phyloP scores from a whole-genome alignment of 1,140 invertebrate species.

The Drosophila mayri region DNA sequence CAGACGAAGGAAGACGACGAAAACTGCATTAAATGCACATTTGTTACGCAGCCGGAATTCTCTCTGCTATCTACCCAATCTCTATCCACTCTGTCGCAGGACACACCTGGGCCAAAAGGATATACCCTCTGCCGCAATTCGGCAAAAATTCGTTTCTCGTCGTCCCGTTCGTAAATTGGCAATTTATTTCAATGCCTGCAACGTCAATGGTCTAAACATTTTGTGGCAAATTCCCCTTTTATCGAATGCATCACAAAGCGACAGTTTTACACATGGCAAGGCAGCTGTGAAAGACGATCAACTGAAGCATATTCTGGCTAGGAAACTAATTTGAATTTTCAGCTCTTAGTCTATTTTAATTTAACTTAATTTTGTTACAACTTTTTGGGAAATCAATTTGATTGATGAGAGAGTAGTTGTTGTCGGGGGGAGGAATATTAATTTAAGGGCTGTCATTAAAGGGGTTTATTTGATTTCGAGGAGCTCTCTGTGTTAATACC shows the following conservation, averaged over 20 bases:
- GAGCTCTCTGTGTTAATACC: neutral
- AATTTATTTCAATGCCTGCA: conserved; percentile 71
- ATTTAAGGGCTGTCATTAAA: conserved; percentile 26
- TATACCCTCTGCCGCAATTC: conserved; percentile 55
- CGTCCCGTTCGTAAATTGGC: conserved; percentile 62
- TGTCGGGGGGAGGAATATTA: neutral
- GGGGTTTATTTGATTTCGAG: conserved; percentile 16
- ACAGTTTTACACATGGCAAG: conserved; percentile 59
- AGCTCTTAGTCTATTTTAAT: conserved; percentile 44
- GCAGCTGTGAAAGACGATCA: conserved; percentile 32
- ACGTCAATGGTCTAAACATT: conserved; percentile 57
- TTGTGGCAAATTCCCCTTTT: conserved; percentile 59
- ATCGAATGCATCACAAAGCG: conserved; percentile 45
- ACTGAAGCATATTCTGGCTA: conserved; percentile 34
- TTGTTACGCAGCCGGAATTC: conserved; percentile 61
- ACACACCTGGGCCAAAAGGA: conserved; percentile 50
- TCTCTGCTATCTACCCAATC: neutral
- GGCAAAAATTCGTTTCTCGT: conserved; percentile 49
- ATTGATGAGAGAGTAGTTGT: conserved; percentile 3
- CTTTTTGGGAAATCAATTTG: conserved; percentile 14
- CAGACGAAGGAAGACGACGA: conserved; percentile 32
- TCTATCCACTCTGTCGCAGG: conserved; percentile 27
- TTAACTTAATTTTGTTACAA: conserved; percentile 45
- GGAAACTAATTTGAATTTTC: conserved; percentile 53
- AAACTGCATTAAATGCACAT: conserved; percentile 77